These are phyloP conservation scores for Carterocephalus palaemon DNA, from an alignment of 2,888 invertebrate genomes.

Conservation along the genomic window DNA sequence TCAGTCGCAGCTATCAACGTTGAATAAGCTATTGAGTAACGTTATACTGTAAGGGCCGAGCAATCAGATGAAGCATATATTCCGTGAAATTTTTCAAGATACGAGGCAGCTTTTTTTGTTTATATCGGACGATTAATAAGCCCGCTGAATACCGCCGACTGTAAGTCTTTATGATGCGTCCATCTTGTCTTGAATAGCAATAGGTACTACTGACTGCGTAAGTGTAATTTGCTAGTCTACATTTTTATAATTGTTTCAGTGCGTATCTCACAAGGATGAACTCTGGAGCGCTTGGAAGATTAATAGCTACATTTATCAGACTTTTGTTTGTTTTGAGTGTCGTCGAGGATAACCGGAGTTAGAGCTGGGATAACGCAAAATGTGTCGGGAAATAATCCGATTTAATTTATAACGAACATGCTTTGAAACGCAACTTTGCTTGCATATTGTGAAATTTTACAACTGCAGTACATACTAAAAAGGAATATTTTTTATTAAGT, in stretches of 20 bases:
- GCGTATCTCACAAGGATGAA: conserved; percentile 41
- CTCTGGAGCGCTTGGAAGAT: conserved; percentile 53
- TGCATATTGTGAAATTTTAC: too few relatives aligned
- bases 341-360: conserved; percentile 65
- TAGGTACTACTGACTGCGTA: neutral
- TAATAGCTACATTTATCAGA: conserved; percentile 70
- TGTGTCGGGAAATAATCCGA: conserved; percentile 62
- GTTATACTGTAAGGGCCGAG: too few relatives aligned
- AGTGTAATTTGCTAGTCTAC: conserved; percentile 11
- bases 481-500: too few relatives aligned
- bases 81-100: too few relatives aligned
- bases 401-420: conserved; percentile 61
- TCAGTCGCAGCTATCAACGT: too few relatives aligned
- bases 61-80: too few relatives aligned
- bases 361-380: conserved; percentile 54
- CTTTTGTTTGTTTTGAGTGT: conserved; percentile 72
- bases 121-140: too few relatives aligned
- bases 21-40: too few relatives aligned
- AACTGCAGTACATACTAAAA: too few relatives aligned
- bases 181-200: conserved; percentile 1
- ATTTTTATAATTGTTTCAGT: conserved; percentile 29
- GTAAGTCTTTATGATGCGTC: conserved; percentile 1
- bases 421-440: too few relatives aligned
- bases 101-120: too few relatives aligned
- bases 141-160: too few relatives aligned